Evolutionary conservation across 92 coral and sea anemone species (phyloP).

Genomic region (Bergia sp.): DNA sequence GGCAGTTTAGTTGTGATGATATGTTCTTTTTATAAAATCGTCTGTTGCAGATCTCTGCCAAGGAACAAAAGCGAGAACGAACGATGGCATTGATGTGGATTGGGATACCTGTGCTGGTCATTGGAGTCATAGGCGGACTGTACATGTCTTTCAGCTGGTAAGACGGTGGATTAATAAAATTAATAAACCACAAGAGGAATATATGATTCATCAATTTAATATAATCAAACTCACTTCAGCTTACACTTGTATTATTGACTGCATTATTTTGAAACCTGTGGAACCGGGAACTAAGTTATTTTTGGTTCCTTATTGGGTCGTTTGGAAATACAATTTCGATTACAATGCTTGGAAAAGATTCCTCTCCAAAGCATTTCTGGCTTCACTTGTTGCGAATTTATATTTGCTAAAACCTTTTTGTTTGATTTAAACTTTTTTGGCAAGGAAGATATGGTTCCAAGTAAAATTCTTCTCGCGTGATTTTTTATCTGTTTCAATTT

Average conservation of each 20-base stretch:
- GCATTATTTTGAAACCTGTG: too few relatives aligned
- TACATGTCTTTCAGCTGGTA: conserved; percentile 97
- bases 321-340: too few relatives aligned
- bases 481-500: too few relatives aligned
- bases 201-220: not conserved
- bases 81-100: conserved; percentile 99
- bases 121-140: conserved; percentile 90
- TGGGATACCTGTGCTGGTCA: conserved; percentile 95
- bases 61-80: conserved; percentile 83
- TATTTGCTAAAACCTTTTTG: too few relatives aligned
- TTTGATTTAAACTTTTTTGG: too few relatives aligned
- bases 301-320: too few relatives aligned
- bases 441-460: too few relatives aligned
- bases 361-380: too few relatives aligned
- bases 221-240: not conserved
- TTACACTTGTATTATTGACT: not conserved
- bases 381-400: too few relatives aligned
- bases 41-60: conserved; percentile 71
- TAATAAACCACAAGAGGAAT: not conserved
- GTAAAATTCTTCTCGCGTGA: too few relatives aligned
- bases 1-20: not conserved
- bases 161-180: conserved; percentile 7
- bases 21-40: not conserved
- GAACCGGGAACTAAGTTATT: too few relatives aligned
- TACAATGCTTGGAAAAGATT: too few relatives aligned